Conservation (phyloP, 2,113 vertebrate genomes). For the Zingel zingel region DNA sequence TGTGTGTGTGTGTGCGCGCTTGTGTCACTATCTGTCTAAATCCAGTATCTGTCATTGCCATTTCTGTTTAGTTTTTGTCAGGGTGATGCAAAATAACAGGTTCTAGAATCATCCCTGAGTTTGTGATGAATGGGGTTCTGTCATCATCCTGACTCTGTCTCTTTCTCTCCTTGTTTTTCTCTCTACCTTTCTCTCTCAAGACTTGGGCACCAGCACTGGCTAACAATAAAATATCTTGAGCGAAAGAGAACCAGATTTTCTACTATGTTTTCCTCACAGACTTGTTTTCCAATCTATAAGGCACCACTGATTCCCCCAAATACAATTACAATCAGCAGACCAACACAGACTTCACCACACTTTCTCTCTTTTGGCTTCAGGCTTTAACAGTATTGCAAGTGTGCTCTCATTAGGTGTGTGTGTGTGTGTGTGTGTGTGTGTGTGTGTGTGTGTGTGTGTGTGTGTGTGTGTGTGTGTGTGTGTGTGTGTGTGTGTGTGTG, state of each 20-base stretch:
- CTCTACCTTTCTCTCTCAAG: conserved; percentile 25
- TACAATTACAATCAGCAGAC: neutral
- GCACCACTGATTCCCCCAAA: conserved; percentile 16
- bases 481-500: too few relatives aligned
- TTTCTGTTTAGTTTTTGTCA: conserved; percentile 21
- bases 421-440: neutral
- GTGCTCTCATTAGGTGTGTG: conserved; percentile 44
- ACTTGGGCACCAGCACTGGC: neutral
- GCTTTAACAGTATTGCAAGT: conserved; percentile 45
- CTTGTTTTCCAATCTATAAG: conserved; percentile 46
- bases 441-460: too few relatives aligned
- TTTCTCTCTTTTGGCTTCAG: conserved; percentile 32
- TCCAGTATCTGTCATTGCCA: neutral
- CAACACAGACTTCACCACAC: neutral
- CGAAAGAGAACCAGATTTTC: neutral
- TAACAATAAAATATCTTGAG: conserved; percentile 27
- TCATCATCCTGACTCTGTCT: neutral
- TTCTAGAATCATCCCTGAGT: conserved; percentile 10
- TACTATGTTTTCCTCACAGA: conserved; percentile 23
- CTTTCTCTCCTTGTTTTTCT: conserved; percentile 2
- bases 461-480: too few relatives aligned
- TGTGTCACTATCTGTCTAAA: neutral
- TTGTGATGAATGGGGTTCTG: conserved; percentile 41
- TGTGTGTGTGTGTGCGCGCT: conserved; percentile 17
- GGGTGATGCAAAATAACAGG: conserved; percentile 9